Base-by-base conservation (phyloP, 2,113 vertebrate species). In the Melanerpes formicivorus region DNA sequence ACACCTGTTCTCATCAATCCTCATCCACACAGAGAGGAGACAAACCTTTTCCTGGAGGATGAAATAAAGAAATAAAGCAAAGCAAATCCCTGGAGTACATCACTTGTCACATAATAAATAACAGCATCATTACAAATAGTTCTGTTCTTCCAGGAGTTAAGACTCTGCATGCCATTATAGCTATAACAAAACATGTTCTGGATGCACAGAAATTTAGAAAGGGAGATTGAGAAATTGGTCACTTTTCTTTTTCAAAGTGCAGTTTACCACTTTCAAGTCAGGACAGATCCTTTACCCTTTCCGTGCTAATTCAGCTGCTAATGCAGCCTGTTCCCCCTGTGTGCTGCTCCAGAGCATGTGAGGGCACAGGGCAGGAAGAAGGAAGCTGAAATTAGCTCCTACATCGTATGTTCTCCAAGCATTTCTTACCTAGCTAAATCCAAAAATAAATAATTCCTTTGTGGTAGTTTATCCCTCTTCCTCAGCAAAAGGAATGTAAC, bases 81-180 rank as follows among this genome's bases (percentile, higher is more conserved):
- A 64, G 11, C 8, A 65, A 82, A 62, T 26, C 32, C 26, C 40
- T 2, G 0, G 4, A 48, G 34, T 62, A 16, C 56, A 64, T 27
- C 21, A 8, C 11, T 19, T 55, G 19, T 29, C 0, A 0, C 14
- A 5, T 71, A 37, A 29, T 18, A 75, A 83, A 54, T 67, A 76
- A 37, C 16, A 55, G 18, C 10, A n/a, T n/a, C 0, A 0, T 42
- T 56, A 21, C 52, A 63, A 9, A 37, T 54, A 14, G 13, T 66
- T 73, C 40, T 66, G 21, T 50, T 50, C 50, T 71, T 91, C 50
- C 56, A 50, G 63, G 34, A 64, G 17, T 77, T 50, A 71, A 78
- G 12, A 23, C 3, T 73, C 69, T 23, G 16, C 1, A 0, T 50
- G 55, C 48, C 15, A 9, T 23, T 54, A 23, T 10, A 30, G 34